Base-by-base conservation (phyloP, 2,113 vertebrate genomes). In the Chitala chitala region DNA sequence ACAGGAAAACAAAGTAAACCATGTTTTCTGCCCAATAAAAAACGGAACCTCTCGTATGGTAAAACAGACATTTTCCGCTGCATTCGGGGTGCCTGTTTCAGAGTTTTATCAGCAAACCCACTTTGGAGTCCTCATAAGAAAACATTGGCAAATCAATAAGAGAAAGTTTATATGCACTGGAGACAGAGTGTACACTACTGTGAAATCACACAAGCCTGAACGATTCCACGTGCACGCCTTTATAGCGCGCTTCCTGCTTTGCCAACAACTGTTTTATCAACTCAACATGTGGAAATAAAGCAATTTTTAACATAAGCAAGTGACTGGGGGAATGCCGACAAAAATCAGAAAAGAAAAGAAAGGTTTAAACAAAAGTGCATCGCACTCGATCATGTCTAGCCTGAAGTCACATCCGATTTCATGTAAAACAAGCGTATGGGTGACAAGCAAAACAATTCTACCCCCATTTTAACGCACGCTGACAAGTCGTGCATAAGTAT, bases 191-290 rank as follows among this genome's bases (percentile, higher is more conserved):
- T 80, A 81, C 77, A 80, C 77, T 79, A 70, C 81, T 81, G 68
- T 55, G 74, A 83, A 86, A 83, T 86, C 80, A 83, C 84, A 82
- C 82, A 79, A 82, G 82, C 84, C 71, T 86, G 85, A 86, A 84
- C 84, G 74, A 85, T 88, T 87, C 88, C 87, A 87, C 86, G 82
- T 88, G 85, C 80, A 51, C 50, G 80, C 4, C 82, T 87, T 87
- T 86, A 87, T 82, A 82, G 82, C 81, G 9, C 59, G 78, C 84
- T 87, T 88, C 85, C 81, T 84, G 84, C 76, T 75, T 76, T 53
- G 36, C 81, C 87, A 83, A 87, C 85, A 84, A 80, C 78, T 79
- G 82, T 85, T 87, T 87, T 84, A 88, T 87, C 86, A 87, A 84
- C 76, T 84, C 82, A 80, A 83, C 78, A 79, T 86, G 86, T 82